Base-by-base conservation (phyloP, 2,888 invertebrate genomes). In the Synergus japonicus region DNA sequence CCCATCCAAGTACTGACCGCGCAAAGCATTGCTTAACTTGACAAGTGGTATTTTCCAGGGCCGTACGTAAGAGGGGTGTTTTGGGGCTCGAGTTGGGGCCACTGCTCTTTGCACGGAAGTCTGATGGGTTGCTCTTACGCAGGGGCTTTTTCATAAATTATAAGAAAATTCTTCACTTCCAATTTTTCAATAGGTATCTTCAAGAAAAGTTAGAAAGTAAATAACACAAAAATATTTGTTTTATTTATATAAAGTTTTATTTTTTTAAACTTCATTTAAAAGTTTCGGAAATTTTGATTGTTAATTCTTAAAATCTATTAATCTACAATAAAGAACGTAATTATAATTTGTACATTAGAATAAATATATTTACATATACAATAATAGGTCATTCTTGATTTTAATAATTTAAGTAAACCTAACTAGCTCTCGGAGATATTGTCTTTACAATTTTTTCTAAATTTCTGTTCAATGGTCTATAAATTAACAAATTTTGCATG, bases 341-440 rank as follows among this genome's bases (percentile, higher is more conserved):
- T 54, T n/a, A 8, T n/a, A 54, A n/a, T 54, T n/a, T 54, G 9
- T n/a, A 54, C 54, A n/a, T n/a, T n/a, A n/a, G 54, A 54, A 54
- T 54, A n/a, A 54, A 54, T n/a, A n/a, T 54, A 54, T 54, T n/a
- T n/a, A 54, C n/a, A 54, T n/a, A 54, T n/a, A 37, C 37, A n/a
- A 54, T 8, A 54, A 49, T 49, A 4, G 8, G n/a, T 54, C 13
- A n/a, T 54, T 54, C 15, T 54, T 54, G 7, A n/a, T 54, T 54
- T 15, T n/a, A 15, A 54, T 2, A 54, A 54, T 18, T 54, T n/a
- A 7, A 54, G n/a, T 18, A 54, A 54, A 54, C 2, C n/a, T 54
- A 9, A 54, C 54, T 54, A 54, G 54, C 54, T n/a, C 9, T 54
- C 9, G 18, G 54, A 54, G 54, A 54, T 54, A 54, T 54, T 54